Conservation (phyloP, 2,888 invertebrate species). For the Scaptomyza reducta region DNA sequence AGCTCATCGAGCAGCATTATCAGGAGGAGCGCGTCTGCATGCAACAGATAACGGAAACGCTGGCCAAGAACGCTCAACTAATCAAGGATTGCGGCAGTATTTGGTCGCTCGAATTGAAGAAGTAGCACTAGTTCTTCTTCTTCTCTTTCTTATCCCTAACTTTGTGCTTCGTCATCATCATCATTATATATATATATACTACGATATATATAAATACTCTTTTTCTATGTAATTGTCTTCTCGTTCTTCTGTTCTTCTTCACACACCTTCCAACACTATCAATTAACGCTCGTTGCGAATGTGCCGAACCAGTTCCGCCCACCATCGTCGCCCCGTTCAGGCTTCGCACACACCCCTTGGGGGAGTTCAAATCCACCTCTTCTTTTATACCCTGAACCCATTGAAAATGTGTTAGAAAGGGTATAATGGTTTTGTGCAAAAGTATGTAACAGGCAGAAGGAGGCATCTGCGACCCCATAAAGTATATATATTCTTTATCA, state of each 20-base stretch:
- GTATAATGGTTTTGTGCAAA: too few species aligned
- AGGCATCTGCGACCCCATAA: too few species aligned
- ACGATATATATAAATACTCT: not conserved
- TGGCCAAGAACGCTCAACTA: not conserved
- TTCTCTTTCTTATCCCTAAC: not conserved
- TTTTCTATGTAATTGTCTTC: not conserved
- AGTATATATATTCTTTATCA: too few species aligned
- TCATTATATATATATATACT: not conserved
- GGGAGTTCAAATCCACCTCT: too few species aligned
- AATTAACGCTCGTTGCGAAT: not conserved
- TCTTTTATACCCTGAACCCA: too few species aligned
- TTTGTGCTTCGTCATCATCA: not conserved
- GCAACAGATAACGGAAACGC: not conserved
- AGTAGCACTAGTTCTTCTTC: not conserved
- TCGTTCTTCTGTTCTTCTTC: not conserved
- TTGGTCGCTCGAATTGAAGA: not conserved
- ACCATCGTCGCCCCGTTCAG: too few species aligned
- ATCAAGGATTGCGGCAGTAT: not conserved
- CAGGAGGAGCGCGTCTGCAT: not conserved
- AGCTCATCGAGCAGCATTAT: conserved; percentile 24
- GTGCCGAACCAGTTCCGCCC: not conserved
- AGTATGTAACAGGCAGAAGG: too few species aligned
- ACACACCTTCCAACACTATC: conserved; percentile 23
- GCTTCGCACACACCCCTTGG: not conserved
- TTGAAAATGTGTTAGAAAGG: too few species aligned